Evolutionary conservation across 1,140 invertebrate genomes (phyloP).

Genomic region (Oreohelix idahoensis): DNA sequence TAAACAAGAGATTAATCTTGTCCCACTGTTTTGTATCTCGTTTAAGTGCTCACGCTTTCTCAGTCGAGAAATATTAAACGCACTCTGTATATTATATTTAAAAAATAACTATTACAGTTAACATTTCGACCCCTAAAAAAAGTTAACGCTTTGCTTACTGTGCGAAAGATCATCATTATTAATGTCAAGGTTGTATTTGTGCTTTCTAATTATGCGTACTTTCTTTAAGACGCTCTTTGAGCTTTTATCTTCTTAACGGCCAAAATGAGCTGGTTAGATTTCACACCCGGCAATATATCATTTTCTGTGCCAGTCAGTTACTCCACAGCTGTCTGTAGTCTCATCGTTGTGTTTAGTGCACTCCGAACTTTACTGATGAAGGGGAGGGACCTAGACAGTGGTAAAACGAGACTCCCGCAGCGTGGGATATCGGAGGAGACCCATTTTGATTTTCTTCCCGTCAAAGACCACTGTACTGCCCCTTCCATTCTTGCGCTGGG

Average conservation of each 20-base stretch:
- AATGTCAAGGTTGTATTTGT: no score
- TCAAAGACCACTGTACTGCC: background rate
- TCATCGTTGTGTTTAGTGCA: slow-evolving; percentile 8
- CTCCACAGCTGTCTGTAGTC: slow-evolving; percentile 14
- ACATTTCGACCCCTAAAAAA: no score
- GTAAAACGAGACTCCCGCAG: slow-evolving; percentile 10
- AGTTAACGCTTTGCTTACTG: no score
- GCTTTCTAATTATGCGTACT: background rate
- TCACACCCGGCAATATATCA: background rate
- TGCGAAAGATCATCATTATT: no score
- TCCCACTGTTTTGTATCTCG: no score
- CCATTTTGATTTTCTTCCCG: background rate
- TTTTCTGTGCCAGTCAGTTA: background rate
- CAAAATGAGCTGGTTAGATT: background rate
- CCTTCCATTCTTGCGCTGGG: background rate
- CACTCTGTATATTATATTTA: no score
- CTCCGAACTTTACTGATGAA: slow-evolving; percentile 6
- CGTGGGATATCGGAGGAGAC: slow-evolving; percentile 4
- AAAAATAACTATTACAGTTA: no score
- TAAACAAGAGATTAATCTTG: no score
- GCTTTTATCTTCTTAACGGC: background rate
- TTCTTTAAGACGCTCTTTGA: background rate
- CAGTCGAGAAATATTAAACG: no score
- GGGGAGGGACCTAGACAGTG: background rate
- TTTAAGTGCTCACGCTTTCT: no score